These are phyloP conservation scores for Micrasema minimum DNA, from an alignment of 1,140 invertebrate species.

Conservation along the genomic window DNA sequence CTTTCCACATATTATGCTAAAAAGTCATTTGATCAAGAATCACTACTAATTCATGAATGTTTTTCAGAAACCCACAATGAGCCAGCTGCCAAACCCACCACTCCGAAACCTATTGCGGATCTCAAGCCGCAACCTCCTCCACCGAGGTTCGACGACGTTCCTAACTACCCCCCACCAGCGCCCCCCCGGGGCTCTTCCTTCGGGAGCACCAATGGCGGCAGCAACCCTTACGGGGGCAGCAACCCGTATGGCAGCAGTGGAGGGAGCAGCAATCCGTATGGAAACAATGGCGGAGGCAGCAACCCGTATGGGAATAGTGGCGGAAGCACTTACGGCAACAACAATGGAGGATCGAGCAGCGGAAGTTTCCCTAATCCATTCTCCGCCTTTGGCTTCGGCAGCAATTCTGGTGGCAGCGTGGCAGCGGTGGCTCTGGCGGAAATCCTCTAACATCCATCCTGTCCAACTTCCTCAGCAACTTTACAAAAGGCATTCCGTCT, in stretches of 20 bases:
- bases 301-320: conserved; percentile 41
- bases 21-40: no score
- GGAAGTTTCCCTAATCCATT: conserved; percentile 36
- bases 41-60: no score
- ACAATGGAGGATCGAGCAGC: conserved; percentile 12
- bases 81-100: conserved; percentile 53
- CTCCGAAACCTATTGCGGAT: conserved; percentile 56
- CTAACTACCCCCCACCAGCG: conserved; percentile 62
- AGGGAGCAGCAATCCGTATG: conserved; percentile 17
- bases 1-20: no score
- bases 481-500: conserved; percentile 47
- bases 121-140: conserved; percentile 50
- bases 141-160: conserved; percentile 56
- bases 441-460: conserved; percentile 62
- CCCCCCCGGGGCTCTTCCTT: conserved; percentile 55
- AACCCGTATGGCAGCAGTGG: conserved; percentile 23
- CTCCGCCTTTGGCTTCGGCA: conserved; percentile 49
- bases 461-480: conserved; percentile 47
- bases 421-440: conserved; percentile 54
- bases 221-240: conserved; percentile 27
- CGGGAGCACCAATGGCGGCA: conserved; percentile 1
- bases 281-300: conserved; percentile 3
- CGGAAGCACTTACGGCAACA: conserved; percentile 16
- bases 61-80: conserved; percentile 48
- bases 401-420: conserved; percentile 4